Evolutionary conservation across 2,797 vertebrate species (phyloP).

Genomic region (Manis crassicaudata): DNA sequence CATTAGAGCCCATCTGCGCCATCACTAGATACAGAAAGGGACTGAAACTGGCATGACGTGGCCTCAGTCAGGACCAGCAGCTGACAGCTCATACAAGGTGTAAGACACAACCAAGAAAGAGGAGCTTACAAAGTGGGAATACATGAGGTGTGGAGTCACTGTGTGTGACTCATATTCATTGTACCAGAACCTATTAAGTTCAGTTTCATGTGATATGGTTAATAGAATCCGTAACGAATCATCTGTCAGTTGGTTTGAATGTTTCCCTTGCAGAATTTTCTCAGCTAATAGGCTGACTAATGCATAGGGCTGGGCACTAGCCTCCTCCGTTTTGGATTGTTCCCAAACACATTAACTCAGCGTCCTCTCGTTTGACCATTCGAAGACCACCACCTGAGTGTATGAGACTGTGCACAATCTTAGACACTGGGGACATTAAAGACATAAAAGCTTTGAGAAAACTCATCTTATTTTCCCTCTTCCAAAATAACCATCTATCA

Average conservation of each 20-base stretch:
- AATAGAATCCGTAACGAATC: not conserved
- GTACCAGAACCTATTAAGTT: not conserved
- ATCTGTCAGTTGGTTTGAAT: rapidly evolving
- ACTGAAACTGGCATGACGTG: rapidly evolving
- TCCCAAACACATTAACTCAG: rapidly evolving
- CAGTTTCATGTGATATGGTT: not conserved
- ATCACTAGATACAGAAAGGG: not conserved
- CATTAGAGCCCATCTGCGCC: rapidly evolving
- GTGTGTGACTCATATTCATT: not conserved
- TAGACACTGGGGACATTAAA: not conserved
- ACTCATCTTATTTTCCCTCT: not conserved
- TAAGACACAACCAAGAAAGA: not conserved
- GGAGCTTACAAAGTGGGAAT: rapidly evolving
- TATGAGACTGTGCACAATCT: rapidly evolving
- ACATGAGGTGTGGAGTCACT: rapidly evolving
- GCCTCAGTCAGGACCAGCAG: rapidly evolving
- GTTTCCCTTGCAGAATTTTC: not conserved
- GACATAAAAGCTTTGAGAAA: not conserved
- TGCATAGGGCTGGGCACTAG: rapidly evolving
- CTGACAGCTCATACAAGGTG: rapidly evolving
- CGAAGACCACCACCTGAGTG: rapidly evolving
- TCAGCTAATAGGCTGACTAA: rapidly evolving
- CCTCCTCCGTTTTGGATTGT: rapidly evolving
- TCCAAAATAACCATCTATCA: not conserved
- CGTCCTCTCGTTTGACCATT: rapidly evolving